Percentiles rank a stretch among this genome's conserved stretches.
These are phyloP conservation scores for Callionymus lyra DNA, from an alignment of 2,113 vertebrate genomes.

Conservation along the genomic window DNA sequence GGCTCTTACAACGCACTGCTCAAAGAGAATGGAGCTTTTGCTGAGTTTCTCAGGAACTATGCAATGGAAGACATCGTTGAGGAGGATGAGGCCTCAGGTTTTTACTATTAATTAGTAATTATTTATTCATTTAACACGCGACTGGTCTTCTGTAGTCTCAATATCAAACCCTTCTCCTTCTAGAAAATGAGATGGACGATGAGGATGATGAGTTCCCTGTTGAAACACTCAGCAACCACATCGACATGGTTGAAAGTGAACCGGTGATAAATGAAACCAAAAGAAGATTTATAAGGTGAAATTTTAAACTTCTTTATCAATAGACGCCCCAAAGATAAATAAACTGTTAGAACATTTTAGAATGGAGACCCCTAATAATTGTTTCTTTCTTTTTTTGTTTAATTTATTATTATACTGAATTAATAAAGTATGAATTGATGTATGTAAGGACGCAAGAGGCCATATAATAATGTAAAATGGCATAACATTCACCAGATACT, in stretches of 20 bases:
- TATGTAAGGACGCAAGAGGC: no score
- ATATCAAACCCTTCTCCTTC: no score
- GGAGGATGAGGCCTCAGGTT: conserved; percentile 72
- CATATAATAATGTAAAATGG: no score
- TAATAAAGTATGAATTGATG: no score
- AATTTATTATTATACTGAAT: no score
- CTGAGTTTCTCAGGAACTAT: conserved; percentile 90
- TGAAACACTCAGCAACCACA: conserved; percentile 83
- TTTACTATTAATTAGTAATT: neutral
- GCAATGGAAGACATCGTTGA: conserved; percentile 69
- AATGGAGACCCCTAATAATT: no score
- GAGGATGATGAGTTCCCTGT: conserved; percentile 70
- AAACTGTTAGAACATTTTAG: no score
- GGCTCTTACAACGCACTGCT: conserved; percentile 85
- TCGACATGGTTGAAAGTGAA: conserved; percentile 77
- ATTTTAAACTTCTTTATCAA: no score
- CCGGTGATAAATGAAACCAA: conserved; percentile 73
- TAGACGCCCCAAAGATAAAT: neutral
- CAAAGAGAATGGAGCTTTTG: conserved; percentile 78
- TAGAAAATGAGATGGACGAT: conserved; percentile 56
- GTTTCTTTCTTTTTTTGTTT: no score
- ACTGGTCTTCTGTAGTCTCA: no score
- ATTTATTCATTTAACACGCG: no score
- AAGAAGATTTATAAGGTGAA: conserved; percentile 87
- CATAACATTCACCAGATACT: no score